Base-by-base conservation (phyloP, 2,888 invertebrate genomes). In the Drosophila limbata region DNA sequence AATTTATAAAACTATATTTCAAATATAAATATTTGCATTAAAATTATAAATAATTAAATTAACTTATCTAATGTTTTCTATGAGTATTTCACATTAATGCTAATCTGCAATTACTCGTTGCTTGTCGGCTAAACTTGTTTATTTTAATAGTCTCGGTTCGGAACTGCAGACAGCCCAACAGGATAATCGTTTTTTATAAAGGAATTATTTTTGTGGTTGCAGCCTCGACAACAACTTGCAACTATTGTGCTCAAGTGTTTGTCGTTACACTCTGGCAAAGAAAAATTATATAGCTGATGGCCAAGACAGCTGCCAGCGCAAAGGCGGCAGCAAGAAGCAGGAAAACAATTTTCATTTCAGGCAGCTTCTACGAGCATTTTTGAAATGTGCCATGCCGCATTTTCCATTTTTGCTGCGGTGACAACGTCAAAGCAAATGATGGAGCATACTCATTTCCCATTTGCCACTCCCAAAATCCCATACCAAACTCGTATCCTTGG, bases 181-280 rank as follows among this genome's bases (percentile, higher is more conserved):
- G 80, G 75, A 89, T 88, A 85, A 88, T 81, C 80, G 82, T 88
- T 89, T 90, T 89, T 87, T 85, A 90, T 82, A 88, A 82, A 85
- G 79, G 79, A 79, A 78, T 89, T 89, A 83, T 78, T 85, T 68
- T 82, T 82, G 89, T 77, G 87, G 86, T 69, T 88, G 79, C 78
- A 81, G 73, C 77, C 73, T 60, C 56, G 69, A 63, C 53, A 35
- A 47, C 28, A 47, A 40, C 53, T 62, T 62, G 47, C 65, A 59
- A 40, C 79, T 65, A 86, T 86, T 88, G 84, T 86, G 66, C 71
- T 86, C 79, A 84, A 84, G 89, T 84, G 84, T 77, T 88, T 86
- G 86, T 80, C 73, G 81, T 69, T 60, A 84, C 37, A 60, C 65
- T 80, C 73, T 72, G 75, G 69, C 75, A 72, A 52, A 70, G 53